These are phyloP conservation scores for Ctena decussata DNA, from an alignment of 2,888 invertebrate genomes.

Conservation along the genomic window DNA sequence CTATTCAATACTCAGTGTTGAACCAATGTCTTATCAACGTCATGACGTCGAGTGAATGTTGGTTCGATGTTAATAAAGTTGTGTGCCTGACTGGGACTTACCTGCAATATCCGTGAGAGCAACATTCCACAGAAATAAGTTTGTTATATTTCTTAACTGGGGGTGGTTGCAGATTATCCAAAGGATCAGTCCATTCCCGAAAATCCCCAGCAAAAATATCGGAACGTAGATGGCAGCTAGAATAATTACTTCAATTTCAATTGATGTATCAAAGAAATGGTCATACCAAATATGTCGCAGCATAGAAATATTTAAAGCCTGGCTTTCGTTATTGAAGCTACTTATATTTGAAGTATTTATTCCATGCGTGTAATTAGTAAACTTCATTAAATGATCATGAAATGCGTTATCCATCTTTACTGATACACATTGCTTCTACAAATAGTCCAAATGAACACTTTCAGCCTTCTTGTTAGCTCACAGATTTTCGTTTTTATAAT, in stretches of 20 bases:
- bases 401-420: no score
- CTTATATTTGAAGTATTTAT: neutral
- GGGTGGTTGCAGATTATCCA: neutral
- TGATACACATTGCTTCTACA: no score
- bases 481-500: no score
- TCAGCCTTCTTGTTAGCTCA: no score
- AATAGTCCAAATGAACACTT: no score
- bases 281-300: neutral
- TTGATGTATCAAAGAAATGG: neutral
- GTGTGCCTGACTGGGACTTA: no score
- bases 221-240: neutral
- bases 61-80: no score
- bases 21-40: no score
- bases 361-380: no score
- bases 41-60: no score
- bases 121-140: slow-evolving; percentile 6
- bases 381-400: no score
- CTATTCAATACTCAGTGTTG: no score
- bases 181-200: neutral
- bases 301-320: neutral
- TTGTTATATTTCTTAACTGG: neutral
- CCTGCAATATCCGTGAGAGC: slow-evolving; percentile 8
- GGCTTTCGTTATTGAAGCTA: neutral
- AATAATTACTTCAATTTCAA: neutral
- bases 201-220: slow-evolving; percentile 2